Conservation (phyloP, 2,113 vertebrate species). For the Alethe castanea region DNA sequence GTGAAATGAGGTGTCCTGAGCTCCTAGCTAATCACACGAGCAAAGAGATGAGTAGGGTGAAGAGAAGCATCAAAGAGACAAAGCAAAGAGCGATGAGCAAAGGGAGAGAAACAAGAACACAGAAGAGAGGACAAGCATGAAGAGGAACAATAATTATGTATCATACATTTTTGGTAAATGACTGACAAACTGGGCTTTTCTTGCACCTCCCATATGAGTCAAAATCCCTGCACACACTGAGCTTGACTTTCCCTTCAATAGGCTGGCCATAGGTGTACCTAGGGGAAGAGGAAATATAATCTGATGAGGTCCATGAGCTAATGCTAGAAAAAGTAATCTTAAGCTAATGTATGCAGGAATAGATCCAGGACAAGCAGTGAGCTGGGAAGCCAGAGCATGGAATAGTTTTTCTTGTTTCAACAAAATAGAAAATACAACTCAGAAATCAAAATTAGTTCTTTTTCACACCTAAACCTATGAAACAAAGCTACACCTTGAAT, state of each 20-base stretch:
- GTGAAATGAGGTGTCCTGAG: neutral
- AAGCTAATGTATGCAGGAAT: neutral
- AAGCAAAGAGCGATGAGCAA: neutral
- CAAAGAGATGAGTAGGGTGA: neutral
- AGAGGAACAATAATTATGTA: neutral
- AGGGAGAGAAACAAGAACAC: neutral
- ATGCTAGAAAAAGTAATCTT: neutral
- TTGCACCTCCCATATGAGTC: slow-evolving; percentile 38
- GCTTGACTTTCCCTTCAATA: slow-evolving; percentile 37
- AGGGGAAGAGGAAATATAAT: neutral
- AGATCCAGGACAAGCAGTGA: neutral
- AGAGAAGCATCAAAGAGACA: neutral
- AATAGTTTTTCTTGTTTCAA: neutral
- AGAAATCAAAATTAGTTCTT: neutral
- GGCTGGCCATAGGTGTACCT: slow-evolving; percentile 69
- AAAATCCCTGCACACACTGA: slow-evolving; percentile 40
- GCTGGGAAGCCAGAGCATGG: neutral
- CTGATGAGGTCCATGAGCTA: neutral
- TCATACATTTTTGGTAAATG: slow-evolving; percentile 47
- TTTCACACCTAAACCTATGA: neutral
- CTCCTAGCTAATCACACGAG: neutral
- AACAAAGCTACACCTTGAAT: neutral
- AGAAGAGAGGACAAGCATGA: neutral
- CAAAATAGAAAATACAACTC: neutral
- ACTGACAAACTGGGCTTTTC: slow-evolving; percentile 37